Conservation (phyloP, 2,888 invertebrate genomes). For the Tethea ocularis region DNA sequence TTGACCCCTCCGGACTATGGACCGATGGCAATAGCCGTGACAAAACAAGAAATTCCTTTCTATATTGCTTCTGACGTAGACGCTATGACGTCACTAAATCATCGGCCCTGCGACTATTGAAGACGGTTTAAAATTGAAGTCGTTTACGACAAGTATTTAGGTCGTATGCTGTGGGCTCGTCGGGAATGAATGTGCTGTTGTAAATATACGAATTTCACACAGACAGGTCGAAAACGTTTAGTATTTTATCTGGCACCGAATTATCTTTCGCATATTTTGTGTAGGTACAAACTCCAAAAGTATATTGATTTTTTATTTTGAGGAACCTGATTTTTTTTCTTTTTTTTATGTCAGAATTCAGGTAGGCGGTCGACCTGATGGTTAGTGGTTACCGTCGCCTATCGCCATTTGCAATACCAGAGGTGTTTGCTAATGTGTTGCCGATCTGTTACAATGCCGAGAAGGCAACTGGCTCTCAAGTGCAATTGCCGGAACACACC, state of each 20-base stretch:
- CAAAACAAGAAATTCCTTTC: neutral
- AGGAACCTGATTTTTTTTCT: too few species aligned
- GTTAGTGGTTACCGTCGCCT: too few species aligned
- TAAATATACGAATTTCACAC: neutral
- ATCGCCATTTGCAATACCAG: too few species aligned
- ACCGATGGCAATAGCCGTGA: neutral
- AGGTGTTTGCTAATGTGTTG: too few species aligned
- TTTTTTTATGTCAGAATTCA: too few species aligned
- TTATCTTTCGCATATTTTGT: neutral
- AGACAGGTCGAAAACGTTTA: neutral
- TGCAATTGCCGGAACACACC: too few species aligned
- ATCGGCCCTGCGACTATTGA: neutral
- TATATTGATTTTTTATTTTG: too few species aligned
- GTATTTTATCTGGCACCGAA: neutral
- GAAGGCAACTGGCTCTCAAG: too few species aligned
- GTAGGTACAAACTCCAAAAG: too few species aligned
- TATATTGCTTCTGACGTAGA: neutral
- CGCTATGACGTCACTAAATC: neutral
- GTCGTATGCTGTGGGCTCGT: neutral
- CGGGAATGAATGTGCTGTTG: neutral
- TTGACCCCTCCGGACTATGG: neutral
- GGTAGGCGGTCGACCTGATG: too few species aligned
- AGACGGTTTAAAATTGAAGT: slow-evolving; percentile 2
- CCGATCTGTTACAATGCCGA: too few species aligned
- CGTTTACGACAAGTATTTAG: neutral